Base-by-base conservation (phyloP, 2,113 vertebrate genomes). In the Notarius lentiginosus region DNA sequence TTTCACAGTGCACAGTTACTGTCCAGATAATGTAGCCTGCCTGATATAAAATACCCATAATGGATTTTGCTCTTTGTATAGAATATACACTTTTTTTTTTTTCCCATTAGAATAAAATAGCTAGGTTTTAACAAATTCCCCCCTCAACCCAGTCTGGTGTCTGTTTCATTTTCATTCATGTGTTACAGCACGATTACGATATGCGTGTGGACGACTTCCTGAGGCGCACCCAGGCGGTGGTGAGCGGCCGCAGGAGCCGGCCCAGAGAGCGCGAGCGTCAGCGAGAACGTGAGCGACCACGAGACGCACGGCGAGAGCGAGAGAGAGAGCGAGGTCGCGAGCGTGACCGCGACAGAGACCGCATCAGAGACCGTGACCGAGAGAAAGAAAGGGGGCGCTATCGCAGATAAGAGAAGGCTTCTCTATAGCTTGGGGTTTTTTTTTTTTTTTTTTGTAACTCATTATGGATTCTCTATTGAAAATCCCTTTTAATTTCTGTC, bases 121-220 rank as follows among this genome's bases (percentile, higher is more conserved):
- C 15, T 17, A 1, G 30, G 17, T 47, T 47, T 73, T 73, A 0
- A 17, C 15, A 18, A 22, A 7, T 41, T 2, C 34, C 41, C 41
- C 3, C 3, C 34, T 2, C 41, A 41, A 41, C 20, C n/a, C 73
- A 73, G 5, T 47, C 3, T 10, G 34, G 17, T 51, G 4, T 72
- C 51, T 2, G 7, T 58, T 30, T 63, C 30, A 60, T 65, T 15
- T 85, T 5, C 20, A 51, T 27, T 76, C 86, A 14, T 80, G 55
- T 82, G 34, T 65, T 88, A 24, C 94, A 99, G 98, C 98, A 99
- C 1, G 98, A 99, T 94, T 99, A 99, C 30, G 98, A 99, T 90
- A 99, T 99, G 98, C 96, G 98, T 8, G 98, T 99, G 87, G 98
- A 99, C 0, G 98, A 99, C 93, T 99, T 99, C 92, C 96, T 99